These are phyloP conservation scores for Dicyrtomina minuta DNA, from an alignment of 2,888 invertebrate species.

Conservation along the genomic window DNA sequence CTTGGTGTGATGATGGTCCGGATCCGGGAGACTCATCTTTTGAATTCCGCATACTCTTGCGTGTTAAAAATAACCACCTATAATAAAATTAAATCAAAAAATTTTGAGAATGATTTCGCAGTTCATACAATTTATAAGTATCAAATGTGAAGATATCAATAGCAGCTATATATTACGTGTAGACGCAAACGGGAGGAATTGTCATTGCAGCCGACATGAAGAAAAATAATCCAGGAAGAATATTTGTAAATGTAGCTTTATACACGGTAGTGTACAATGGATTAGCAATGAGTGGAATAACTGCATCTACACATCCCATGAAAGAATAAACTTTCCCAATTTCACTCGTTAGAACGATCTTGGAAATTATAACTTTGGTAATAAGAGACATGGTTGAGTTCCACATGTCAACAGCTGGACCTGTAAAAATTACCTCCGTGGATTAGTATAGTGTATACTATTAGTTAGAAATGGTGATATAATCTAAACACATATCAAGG, in stretches of 20 bases:
- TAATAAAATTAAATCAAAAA: too few relatives aligned
- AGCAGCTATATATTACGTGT: constrained; percentile 29
- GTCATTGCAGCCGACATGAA: constrained; percentile 46
- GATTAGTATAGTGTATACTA: too few relatives aligned
- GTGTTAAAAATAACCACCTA: too few relatives aligned
- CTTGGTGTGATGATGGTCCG: too few relatives aligned
- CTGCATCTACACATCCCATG: constrained; percentile 40
- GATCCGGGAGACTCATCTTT: too few relatives aligned
- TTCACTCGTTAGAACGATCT: constrained; percentile 38
- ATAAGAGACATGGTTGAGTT: constrained; percentile 47
- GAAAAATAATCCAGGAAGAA: constrained; percentile 42
- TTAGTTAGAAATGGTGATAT: too few relatives aligned
- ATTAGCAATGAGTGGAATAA: constrained; percentile 41
- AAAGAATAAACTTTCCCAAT: constrained; percentile 44
- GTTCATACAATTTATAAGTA: neutral
- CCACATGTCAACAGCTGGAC: constrained; percentile 43
- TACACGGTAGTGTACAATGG: constrained; percentile 46
- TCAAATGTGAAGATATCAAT: neutral
- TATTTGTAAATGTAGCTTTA: constrained; percentile 34
- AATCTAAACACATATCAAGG: too few relatives aligned
- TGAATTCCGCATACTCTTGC: too few relatives aligned
- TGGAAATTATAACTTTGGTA: constrained; percentile 44
- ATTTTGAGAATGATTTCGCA: too few relatives aligned
- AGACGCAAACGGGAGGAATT: constrained; percentile 42
- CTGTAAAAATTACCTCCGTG: too few relatives aligned